Percentiles rank a stretch among this genome's conserved stretches.
Evolutionary conservation across 1,140 invertebrate genomes (phyloP).

Genomic region (Trinorchestia longiramus): DNA sequence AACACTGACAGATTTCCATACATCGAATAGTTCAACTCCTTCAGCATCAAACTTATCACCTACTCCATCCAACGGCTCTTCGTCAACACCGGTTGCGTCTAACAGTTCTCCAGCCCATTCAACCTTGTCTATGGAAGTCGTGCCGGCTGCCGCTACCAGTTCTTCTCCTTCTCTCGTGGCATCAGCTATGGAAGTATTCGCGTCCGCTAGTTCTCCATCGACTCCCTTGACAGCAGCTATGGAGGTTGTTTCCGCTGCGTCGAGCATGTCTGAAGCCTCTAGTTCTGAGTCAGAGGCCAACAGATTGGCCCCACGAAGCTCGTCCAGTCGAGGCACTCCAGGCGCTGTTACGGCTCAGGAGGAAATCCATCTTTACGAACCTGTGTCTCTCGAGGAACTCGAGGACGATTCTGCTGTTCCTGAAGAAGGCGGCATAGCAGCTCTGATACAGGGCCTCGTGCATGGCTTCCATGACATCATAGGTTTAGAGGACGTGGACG

Average conservation of each 20-base stretch:
- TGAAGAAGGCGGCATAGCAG: slow-evolving; percentile 6
- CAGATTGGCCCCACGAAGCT: neutral
- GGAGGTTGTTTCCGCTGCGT: neutral
- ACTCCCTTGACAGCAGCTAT: neutral
- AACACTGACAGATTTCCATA: neutral
- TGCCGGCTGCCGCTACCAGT: neutral
- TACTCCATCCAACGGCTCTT: neutral
- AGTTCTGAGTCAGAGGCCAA: neutral
- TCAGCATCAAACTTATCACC: neutral
- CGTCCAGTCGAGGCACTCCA: neutral
- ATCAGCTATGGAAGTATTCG: neutral
- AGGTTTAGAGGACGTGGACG: slow-evolving; percentile 28
- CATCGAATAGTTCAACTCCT: neutral
- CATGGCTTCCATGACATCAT: slow-evolving; percentile 15
- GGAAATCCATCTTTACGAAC: slow-evolving; percentile 25
- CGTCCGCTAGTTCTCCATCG: neutral
- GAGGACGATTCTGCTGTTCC: slow-evolving; percentile 10
- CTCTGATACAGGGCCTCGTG: neutral
- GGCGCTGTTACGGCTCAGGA: slow-evolving; percentile 20
- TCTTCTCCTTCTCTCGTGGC: neutral
- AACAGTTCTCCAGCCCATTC: neutral
- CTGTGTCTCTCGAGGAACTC: slow-evolving; percentile 9
- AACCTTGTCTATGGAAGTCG: neutral
- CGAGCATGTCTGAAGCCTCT: neutral
- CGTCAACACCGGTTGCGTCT: neutral